Conservation (phyloP, 2,888 invertebrate genomes). For the Mythimna impura region DNA sequence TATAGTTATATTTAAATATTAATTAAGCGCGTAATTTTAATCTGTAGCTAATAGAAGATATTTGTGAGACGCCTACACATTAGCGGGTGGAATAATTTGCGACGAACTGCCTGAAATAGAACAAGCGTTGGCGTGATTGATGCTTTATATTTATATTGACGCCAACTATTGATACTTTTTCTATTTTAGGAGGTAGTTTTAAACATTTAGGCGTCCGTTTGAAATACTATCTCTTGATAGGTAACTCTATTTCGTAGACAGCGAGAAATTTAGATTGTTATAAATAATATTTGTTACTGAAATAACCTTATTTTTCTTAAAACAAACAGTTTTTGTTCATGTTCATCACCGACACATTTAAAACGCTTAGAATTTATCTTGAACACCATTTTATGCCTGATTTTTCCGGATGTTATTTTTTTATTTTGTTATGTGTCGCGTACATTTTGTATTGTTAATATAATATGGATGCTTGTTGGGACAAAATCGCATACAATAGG, state of each 20-base stretch:
- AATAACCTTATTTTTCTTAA: neutral
- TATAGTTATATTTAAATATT: conserved; percentile 43
- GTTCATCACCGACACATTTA: neutral
- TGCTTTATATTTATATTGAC: neutral
- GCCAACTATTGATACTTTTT: neutral
- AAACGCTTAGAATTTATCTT: conserved; percentile 49
- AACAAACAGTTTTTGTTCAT: neutral
- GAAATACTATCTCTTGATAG: neutral
- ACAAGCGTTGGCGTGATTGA: neutral
- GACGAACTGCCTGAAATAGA: conserved; percentile 11
- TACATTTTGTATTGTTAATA: conserved; percentile 78
- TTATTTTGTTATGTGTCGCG: conserved; percentile 65
- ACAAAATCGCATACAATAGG: conserved; percentile 77
- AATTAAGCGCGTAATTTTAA: conserved; percentile 34
- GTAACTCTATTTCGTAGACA: neutral
- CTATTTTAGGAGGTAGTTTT: neutral
- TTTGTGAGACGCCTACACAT: conserved; percentile 3
- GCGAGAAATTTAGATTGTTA: neutral
- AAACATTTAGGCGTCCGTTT: neutral
- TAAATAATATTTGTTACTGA: neutral
- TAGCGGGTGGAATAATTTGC: neutral
- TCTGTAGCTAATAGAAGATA: conserved; percentile 14
- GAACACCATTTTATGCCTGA: conserved; percentile 29
- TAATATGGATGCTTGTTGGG: conserved; percentile 76
- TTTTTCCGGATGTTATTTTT: conserved; percentile 55